Conservation (phyloP, 2,113 vertebrate genomes). For the Oncorhynchus gorbuscha region DNA sequence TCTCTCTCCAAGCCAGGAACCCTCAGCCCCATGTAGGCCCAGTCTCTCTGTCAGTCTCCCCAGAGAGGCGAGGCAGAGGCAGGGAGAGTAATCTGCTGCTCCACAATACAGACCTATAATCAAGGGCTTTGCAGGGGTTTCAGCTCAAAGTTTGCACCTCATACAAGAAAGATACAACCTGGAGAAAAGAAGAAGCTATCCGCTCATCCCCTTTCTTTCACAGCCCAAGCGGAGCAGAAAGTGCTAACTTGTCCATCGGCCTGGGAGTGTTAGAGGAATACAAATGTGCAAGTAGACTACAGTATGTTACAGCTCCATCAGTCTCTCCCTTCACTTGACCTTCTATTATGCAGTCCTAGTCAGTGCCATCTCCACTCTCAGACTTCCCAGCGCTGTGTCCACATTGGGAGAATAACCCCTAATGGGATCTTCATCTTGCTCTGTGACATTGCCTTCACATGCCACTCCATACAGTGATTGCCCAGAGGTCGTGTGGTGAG, state of each 20-base stretch:
- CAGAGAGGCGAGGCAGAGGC: not conserved
- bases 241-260: not conserved
- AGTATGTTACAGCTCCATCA: not conserved
- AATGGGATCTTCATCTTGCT: not conserved
- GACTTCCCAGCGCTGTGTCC: conserved; percentile 8
- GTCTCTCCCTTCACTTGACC: not conserved
- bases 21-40: not conserved
- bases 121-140: conserved; percentile 38
- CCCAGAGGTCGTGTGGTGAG: not conserved
- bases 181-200: conserved; percentile 1
- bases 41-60: not conserved
- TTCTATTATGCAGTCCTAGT: not conserved
- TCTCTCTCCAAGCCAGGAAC: not conserved
- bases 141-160: conserved; percentile 32
- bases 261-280: conserved; percentile 12
- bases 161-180: conserved; percentile 30
- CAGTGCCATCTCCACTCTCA: not conserved
- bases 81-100: conserved; percentile 31
- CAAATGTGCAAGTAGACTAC: not conserved
- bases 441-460: not conserved
- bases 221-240: not conserved
- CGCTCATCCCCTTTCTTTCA: not conserved
- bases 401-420: not conserved
- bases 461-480: not conserved
- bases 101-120: conserved; percentile 38